Base-by-base conservation (phyloP, 2,797 vertebrate genomes). In the Platalea minor region DNA sequence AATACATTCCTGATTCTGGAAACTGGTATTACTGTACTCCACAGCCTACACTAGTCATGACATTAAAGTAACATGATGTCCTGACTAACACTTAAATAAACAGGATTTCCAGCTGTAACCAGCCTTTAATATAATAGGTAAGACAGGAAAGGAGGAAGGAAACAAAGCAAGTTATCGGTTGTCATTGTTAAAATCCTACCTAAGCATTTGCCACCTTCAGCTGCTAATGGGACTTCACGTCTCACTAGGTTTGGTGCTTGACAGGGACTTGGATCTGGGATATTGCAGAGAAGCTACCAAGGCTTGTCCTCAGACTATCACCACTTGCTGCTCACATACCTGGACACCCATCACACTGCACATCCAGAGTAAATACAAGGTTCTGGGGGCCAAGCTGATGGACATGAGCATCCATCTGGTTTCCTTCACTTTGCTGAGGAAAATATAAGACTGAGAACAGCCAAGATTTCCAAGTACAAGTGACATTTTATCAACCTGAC, bases 381-480 rank as follows among this genome's bases (percentile, higher is more conserved):
- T 45, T 77, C 53, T 31, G 31, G 25, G 28, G 28, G 33, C 33
- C 69, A 64, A 43, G 16, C 35, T 63, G n/a, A 81, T 51, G n/a
- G 48, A 72, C 43, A 63, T 0, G 0, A 39, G 10, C 28, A 57
- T 51, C 17, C 41, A 17, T 19, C 46, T 37, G 10, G 3, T 45
- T 54, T 77, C 64, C 45, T 46, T n/a, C 51, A 45, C 60, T 81
- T 73, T 43, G n/a, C 17, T 16, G 5, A 68, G 59, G 33, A 90
- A 79, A 80, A 75, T 17, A 2, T 14, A 35, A 13, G 43, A 56
- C 56, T 19, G 6, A 9, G 24, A 65, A 83, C 33, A 73, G 53
- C 8, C 41, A 37, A 31, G 39, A 59, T 9, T 65, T 48, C 41
- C 23, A 59, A 48, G 33, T 33, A 43, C 54, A 50, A 84, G 43